A percentile compares a stretch with the other conserved stretches of the same genome.
Conservation (phyloP, 1,140 invertebrate genomes). For the Magallana angulata region DNA sequence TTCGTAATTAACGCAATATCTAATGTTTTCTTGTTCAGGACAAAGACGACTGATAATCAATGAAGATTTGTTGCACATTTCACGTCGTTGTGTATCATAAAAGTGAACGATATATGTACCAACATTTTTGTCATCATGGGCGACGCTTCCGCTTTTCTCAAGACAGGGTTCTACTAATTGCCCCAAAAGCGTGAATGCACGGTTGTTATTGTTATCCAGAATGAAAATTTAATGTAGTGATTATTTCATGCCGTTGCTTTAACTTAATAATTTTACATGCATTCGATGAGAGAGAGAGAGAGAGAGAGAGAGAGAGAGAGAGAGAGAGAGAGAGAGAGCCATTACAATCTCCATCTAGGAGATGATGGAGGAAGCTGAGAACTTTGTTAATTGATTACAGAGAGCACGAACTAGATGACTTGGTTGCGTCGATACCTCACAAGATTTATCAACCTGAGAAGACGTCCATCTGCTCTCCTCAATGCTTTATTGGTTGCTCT, state of each 20-base stretch:
- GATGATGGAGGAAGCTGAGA: neutral
- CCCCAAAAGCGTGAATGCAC: too few species aligned
- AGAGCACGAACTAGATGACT: slow-evolving; percentile 9
- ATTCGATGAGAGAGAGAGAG: too few species aligned
- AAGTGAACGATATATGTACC: neutral
- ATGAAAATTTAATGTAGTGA: too few species aligned
- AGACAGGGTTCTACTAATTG: neutral
- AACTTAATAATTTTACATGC: too few species aligned
- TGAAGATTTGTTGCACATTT: slow-evolving; percentile 3
- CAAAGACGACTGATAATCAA: slow-evolving; percentile 21
- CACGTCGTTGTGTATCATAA: neutral
- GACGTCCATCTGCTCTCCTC: slow-evolving; percentile 2
- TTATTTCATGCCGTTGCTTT: too few species aligned
- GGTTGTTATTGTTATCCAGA: too few species aligned
- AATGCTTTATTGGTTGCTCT: slow-evolving; percentile 5
- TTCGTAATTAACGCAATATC: slow-evolving; percentile 5
- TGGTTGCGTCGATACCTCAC: slow-evolving; percentile 19
- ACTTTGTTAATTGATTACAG: slow-evolving; percentile 15
- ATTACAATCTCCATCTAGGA: neutral
- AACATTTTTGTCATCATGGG: neutral
- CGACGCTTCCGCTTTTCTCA: neutral
- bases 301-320: too few species aligned
- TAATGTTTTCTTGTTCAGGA: slow-evolving; percentile 31
- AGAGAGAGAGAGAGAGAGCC: neutral
- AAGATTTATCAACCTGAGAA: slow-evolving; percentile 29